Percentiles rank a stretch among this genome's conserved stretches.
Conservation (phyloP, 2,797 vertebrate genomes). For the Coccyzus lansbergi region DNA sequence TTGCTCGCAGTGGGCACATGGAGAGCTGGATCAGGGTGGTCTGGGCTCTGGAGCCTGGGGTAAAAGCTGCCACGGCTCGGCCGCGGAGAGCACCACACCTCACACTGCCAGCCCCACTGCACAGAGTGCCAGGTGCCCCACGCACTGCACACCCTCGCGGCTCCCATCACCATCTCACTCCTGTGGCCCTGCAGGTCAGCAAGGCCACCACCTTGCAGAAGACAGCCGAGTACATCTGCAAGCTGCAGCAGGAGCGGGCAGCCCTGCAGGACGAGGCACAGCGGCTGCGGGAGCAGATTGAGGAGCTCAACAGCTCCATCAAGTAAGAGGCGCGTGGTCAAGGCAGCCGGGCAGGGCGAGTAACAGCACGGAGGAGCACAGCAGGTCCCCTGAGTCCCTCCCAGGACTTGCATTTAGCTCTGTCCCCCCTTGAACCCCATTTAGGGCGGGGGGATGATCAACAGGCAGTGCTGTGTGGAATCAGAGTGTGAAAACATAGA, state of each 20-base stretch:
- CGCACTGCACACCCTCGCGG: rapidly evolving
- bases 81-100: not conserved
- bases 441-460: not conserved
- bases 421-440: not conserved
- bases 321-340: constrained; percentile 76
- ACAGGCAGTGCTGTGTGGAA: not conserved
- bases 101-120: rapidly evolving
- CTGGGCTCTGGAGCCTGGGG: not conserved
- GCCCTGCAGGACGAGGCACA: constrained; percentile 94
- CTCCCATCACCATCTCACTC: not conserved
- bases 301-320: constrained; percentile 91
- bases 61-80: not conserved
- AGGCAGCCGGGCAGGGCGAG: not conserved
- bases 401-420: not conserved
- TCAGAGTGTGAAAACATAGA: not conserved
- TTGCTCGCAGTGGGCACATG: not conserved
- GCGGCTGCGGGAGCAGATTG: constrained; percentile 89
- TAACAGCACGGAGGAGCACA: rapidly evolving
- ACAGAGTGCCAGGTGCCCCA: rapidly evolving
- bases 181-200: constrained; percentile 83
- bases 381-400: not conserved
- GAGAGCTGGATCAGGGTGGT: not conserved
- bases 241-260: constrained; percentile 93
- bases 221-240: constrained; percentile 92
- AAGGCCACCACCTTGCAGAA: constrained; percentile 96